Conservation (phyloP, 2,888 invertebrate species). For the Pelosia muscerda region DNA sequence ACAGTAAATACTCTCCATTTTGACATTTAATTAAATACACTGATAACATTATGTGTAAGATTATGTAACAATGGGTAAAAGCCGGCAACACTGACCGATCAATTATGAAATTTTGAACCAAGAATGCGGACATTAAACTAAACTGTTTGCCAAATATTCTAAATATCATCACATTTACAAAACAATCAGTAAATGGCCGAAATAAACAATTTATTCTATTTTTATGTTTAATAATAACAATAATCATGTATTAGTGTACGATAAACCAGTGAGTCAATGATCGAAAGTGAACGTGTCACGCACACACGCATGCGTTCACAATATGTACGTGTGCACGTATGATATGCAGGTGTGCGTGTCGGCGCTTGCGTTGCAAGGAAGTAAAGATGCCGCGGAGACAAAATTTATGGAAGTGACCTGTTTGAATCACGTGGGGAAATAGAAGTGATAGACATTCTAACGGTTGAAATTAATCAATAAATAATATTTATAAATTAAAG, state of each 20-base stretch:
- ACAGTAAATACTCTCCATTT: not conserved
- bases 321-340: constrained; percentile 42
- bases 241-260: constrained; percentile 44
- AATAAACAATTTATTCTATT: not conserved
- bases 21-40: not conserved
- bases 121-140: constrained; percentile 1
- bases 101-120: not conserved
- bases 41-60: not conserved
- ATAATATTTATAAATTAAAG: not conserved
- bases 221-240: constrained; percentile 10
- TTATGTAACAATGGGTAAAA: not conserved
- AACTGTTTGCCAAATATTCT: constrained; percentile 1
- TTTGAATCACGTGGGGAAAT: constrained; percentile 20
- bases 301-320: constrained; percentile 43
- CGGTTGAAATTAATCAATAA: not conserved
- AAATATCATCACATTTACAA: not conserved
- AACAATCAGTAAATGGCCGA: not conserved
- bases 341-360: constrained; percentile 45
- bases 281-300: constrained; percentile 75
- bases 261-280: constrained; percentile 59
- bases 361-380: constrained; percentile 61
- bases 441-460: not conserved
- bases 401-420: constrained; percentile 53
- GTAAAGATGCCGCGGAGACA: constrained; percentile 48
- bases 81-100: not conserved